Evolutionary conservation across 2,888 invertebrate species (phyloP).

Genomic region (Nymphalis polychloros): DNA sequence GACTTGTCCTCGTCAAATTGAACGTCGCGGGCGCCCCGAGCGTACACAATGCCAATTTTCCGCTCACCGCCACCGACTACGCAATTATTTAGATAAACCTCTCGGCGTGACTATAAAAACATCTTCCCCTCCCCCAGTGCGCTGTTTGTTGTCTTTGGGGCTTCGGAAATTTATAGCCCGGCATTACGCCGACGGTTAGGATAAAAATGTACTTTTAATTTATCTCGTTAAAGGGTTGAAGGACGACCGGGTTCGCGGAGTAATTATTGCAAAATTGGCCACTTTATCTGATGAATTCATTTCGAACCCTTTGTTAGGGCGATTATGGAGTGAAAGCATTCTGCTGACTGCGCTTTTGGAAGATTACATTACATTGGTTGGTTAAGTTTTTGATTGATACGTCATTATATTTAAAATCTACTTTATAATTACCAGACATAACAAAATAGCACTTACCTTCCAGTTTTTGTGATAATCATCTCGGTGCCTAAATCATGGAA

Average conservation of each 20-base stretch:
- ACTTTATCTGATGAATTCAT: conserved; percentile 81
- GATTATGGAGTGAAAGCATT: conserved; percentile 75
- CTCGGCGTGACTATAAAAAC: conserved; percentile 81
- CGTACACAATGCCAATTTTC: conserved; percentile 77
- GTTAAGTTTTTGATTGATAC: conserved; percentile 12
- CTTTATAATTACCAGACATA: background rate
- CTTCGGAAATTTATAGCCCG: conserved; percentile 77
- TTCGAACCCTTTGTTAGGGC: conserved; percentile 67
- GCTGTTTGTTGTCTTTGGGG: conserved; percentile 80
- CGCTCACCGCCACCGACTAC: conserved; percentile 79
- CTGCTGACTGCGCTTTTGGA: conserved; percentile 71
- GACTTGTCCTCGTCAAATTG: conserved; percentile 44
- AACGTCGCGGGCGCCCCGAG: conserved; percentile 42
- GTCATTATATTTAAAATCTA: background rate
- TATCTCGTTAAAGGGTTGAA: conserved; percentile 82
- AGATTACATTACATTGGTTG: conserved; percentile 60
- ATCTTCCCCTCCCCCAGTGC: conserved; percentile 74
- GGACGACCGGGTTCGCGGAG: conserved; percentile 78
- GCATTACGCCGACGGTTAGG: conserved; percentile 76
- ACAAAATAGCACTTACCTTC: conserved; percentile 85
- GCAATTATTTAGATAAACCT: conserved; percentile 82
- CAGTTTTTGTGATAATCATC: conserved; percentile 99
- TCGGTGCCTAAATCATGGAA: conserved; percentile 97
- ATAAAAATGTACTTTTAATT: conserved; percentile 82
- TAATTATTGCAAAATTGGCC: conserved; percentile 81